These are phyloP conservation scores for Eumaeus atala DNA, from an alignment of 1,140 invertebrate species.

Conservation along the genomic window DNA sequence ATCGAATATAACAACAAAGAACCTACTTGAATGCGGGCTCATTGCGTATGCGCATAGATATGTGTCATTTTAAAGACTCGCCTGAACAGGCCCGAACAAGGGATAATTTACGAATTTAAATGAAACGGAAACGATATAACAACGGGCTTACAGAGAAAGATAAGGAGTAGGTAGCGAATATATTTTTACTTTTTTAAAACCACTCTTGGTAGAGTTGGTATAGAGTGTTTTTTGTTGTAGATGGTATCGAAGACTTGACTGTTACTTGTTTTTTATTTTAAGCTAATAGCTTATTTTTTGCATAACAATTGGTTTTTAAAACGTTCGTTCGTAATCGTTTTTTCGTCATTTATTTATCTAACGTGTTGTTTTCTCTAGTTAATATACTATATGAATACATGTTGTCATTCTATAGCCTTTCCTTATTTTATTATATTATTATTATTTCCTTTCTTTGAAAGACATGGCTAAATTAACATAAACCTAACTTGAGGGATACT, in stretches of 20 bases:
- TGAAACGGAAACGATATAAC: conserved; percentile 48
- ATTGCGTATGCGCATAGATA: conserved; percentile 65
- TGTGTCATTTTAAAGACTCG: conserved; percentile 52
- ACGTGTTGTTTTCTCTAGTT: no score
- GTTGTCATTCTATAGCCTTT: no score
- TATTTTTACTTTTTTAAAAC: neutral
- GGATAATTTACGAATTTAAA: conserved; percentile 40
- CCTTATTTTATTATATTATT: no score
- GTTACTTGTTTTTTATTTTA: no score
- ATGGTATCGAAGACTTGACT: no score
- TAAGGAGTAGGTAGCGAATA: neutral
- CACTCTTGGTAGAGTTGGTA: no score
- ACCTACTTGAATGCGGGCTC: conserved; percentile 45
- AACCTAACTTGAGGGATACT: no score
- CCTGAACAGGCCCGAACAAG: conserved; percentile 53
- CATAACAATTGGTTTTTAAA: neutral
- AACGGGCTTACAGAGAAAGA: neutral
- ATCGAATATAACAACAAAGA: conserved; percentile 21
- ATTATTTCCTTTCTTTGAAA: no score
- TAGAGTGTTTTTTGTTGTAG: no score
- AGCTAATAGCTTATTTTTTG: neutral
- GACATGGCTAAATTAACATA: no score
- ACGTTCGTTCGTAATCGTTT: neutral
- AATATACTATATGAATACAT: no score
- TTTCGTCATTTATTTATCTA: no score